Evolutionary conservation across 2,113 vertebrate species (phyloP).

Genomic region (Seriola dumerili): DNA sequence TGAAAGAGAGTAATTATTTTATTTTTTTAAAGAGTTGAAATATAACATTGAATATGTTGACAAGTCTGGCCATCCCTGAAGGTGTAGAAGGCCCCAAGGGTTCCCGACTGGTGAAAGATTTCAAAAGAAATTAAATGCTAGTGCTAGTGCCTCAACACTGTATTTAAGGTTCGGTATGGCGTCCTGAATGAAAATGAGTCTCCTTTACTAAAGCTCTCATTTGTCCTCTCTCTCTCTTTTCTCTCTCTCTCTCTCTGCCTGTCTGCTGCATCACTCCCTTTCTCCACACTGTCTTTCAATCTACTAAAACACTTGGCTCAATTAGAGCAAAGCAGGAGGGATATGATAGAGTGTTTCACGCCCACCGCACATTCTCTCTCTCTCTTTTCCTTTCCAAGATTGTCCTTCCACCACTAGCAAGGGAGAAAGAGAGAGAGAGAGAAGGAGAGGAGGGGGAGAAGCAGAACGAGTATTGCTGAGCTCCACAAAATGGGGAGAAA

Average conservation of each 20-base stretch:
- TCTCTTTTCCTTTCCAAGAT: constrained; percentile 17
- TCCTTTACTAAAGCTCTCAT: constrained; percentile 30
- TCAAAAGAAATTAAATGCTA: neutral
- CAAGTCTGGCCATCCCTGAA: too few species aligned
- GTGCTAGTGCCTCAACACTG: neutral
- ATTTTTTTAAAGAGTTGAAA: too few species aligned
- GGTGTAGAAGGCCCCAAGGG: too few species aligned
- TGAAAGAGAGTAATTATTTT: too few species aligned
- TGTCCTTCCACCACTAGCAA: constrained; percentile 26
- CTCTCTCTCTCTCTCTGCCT: constrained; percentile 4
- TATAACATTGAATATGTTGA: too few species aligned
- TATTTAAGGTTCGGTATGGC: constrained; percentile 5
- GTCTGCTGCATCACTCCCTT: constrained; percentile 58
- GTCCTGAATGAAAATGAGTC: constrained; percentile 53
- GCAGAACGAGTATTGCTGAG: constrained; percentile 84
- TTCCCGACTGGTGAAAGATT: neutral
- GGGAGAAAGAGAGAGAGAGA: constrained; percentile 33
- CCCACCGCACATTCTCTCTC: constrained; percentile 45
- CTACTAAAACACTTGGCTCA: constrained; percentile 82
- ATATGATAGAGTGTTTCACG: constrained; percentile 75
- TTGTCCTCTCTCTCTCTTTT: constrained; percentile 3
- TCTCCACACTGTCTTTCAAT: constrained; percentile 77
- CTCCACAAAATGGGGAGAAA: constrained; percentile 83
- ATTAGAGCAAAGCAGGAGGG: constrained; percentile 75
- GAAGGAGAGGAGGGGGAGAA: constrained; percentile 47